Evolutionary conservation across 2,797 vertebrate genomes (phyloP), one percentile per base, ranked within the genome.

Genomic region (Chromobotia macracanthus): DNA sequence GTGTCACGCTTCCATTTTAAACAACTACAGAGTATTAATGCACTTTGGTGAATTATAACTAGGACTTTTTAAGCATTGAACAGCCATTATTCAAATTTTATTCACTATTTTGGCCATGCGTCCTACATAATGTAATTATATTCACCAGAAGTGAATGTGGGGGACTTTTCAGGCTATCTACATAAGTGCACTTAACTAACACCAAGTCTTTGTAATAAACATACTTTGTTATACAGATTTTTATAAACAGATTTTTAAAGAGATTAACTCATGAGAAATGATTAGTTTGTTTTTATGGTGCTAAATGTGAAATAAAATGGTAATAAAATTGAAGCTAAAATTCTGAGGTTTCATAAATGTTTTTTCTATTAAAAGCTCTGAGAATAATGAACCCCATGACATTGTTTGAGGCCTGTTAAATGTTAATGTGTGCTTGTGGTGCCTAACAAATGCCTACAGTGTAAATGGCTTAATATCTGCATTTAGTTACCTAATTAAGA

Each of bases 21-120:
- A 50, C 5, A 65, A 35, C 21, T 63, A 21, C 25, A 61, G 9
- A 56, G 3, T 50, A 38, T 50, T 70, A 15, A 31, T 63, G 64
- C 38, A 50, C 63, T 41, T 38, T n/a, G 25, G 35, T 18, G 50
- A 46, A 63, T 18, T 31, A 21, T 13, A 68, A 63, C 60, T 74
- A 16, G 19, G n/a, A 12, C 38, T 61, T 61, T 28, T 70, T 23
- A 10, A n/a, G 41, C 13, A 13, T 23, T 38, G 38, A 1, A 38
- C 65, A 71, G 31, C 48, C 18, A 5, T 3, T 38, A 50, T 56
- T n/a, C 15, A 44, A 51, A n/a, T 75, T 70, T 70, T 35, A 75
- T 65, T 51, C 50, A 65, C n/a, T 19, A 13, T 63, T 77, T 69
- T 82, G 68, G 68, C 74, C 50, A 23, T 50, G 50, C 1, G 46